Conservation (phyloP, 2,888 invertebrate species). For the Drosophila atripex region DNA sequence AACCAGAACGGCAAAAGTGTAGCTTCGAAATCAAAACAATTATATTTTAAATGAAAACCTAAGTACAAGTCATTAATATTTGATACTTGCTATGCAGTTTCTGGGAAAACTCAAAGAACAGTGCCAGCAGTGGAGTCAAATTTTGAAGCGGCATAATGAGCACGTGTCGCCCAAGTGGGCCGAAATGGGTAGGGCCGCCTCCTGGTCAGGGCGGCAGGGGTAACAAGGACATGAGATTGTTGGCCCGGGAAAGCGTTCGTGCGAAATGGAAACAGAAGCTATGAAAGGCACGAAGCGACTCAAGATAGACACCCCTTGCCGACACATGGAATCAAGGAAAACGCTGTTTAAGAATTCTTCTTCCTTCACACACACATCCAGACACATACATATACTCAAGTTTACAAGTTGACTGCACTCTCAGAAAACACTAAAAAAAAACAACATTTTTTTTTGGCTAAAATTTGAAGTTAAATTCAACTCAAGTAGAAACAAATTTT, state of each 20-base stretch:
- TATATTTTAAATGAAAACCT: not conserved
- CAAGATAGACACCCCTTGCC: slow-evolving; percentile 38
- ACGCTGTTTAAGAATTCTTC: slow-evolving; percentile 60
- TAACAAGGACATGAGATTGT: slow-evolving; percentile 32
- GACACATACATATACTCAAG: not conserved
- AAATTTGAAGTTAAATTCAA: not conserved
- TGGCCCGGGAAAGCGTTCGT: slow-evolving; percentile 37
- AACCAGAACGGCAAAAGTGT: no score
- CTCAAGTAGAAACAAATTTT: not conserved
- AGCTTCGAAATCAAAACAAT: no score
- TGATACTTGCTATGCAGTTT: slow-evolving; percentile 1
- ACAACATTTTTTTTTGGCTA: not conserved
- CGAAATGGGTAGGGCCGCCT: slow-evolving; percentile 21
- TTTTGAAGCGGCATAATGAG: slow-evolving; percentile 74
- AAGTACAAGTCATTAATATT: not conserved
- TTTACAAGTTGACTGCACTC: slow-evolving; percentile 70
- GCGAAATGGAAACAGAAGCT: slow-evolving; percentile 55
- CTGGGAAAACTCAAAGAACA: slow-evolving; percentile 14
- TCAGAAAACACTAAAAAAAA: slow-evolving; percentile 16
- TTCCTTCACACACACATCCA: slow-evolving; percentile 18
- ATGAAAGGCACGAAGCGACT: slow-evolving; percentile 28
- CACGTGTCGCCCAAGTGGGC: slow-evolving; percentile 63
- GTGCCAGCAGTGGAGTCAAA: slow-evolving; percentile 57
- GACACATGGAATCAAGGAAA: slow-evolving; percentile 62
- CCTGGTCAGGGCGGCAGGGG: not conserved